Conservation (phyloP, 2,888 invertebrate species). For the Philereme transversata region DNA sequence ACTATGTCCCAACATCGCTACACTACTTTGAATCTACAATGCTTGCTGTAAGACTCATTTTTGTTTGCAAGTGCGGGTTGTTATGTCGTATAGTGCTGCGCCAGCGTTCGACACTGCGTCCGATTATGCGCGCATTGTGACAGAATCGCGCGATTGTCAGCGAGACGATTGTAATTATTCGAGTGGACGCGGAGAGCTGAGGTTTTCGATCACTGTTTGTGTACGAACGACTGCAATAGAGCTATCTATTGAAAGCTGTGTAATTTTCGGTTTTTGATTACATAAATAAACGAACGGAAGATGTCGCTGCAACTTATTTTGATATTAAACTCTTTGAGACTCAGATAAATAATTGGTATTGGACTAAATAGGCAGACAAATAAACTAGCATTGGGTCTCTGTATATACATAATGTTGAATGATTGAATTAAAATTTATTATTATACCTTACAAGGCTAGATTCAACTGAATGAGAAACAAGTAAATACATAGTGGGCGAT, state of each 20-base stretch:
- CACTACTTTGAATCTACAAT: constrained; percentile 8
- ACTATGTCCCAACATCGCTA: constrained; percentile 48
- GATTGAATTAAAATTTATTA: no score
- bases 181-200: constrained; percentile 69
- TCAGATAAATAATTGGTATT: no score
- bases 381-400: no score
- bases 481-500: no score
- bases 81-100: constrained; percentile 58
- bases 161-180: constrained; percentile 82
- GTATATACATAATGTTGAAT: no score
- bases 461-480: no score
- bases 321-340: no score
- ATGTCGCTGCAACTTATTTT: no score
- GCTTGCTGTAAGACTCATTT: constrained; percentile 35
- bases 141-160: constrained; percentile 82
- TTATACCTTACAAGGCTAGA: no score
- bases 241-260: constrained; percentile 28
- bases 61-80: constrained; percentile 36
- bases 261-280: constrained; percentile 10
- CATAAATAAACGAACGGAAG: neutral
- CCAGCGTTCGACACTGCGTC: constrained; percentile 66
- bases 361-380: no score
- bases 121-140: constrained; percentile 82
- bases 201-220: constrained; percentile 70
- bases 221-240: constrained; percentile 45